A percentile compares a stretch with the other conserved stretches of the same genome.
These are phyloP conservation scores for Hiodon tergisus DNA, from an alignment of 2,113 vertebrate species.

Conservation along the genomic window DNA sequence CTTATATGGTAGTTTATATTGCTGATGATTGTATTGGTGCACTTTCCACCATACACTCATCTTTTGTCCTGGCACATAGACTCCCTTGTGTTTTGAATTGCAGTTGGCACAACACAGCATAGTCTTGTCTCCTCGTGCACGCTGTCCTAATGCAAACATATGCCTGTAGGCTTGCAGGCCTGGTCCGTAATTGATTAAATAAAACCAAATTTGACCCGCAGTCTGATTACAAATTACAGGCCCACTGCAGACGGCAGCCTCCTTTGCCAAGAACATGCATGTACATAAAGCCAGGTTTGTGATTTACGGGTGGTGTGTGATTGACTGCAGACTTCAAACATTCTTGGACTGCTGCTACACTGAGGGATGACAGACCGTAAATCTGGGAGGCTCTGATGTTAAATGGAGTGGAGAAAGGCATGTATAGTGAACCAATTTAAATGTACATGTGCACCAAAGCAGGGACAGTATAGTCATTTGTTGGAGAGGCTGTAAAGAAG, in stretches of 20 bases:
- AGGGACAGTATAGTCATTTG: too few species aligned
- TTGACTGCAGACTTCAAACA: too few species aligned
- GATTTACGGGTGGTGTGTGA: not conserved
- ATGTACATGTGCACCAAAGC: too few species aligned
- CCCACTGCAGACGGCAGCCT: not conserved
- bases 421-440: not conserved
- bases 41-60: too few species aligned
- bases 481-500: too few species aligned
- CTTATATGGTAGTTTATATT: too few species aligned
- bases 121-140: not conserved
- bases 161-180: not conserved
- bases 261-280: not conserved
- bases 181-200: not conserved
- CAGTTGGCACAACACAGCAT: not conserved
- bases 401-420: not conserved
- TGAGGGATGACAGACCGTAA: not conserved
- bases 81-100: not conserved
- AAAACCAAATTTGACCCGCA: not conserved
- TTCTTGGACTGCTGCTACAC: not conserved
- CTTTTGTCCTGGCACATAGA: not conserved
- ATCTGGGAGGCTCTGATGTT: not conserved
- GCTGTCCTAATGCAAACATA: not conserved
- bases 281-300: not conserved
- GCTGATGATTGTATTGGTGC: too few species aligned
- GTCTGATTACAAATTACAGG: not conserved